Percentiles rank a stretch among this genome's conserved stretches.
Evolutionary conservation across 2,888 invertebrate species (phyloP).

Genomic region (Latheticus oryzae): DNA sequence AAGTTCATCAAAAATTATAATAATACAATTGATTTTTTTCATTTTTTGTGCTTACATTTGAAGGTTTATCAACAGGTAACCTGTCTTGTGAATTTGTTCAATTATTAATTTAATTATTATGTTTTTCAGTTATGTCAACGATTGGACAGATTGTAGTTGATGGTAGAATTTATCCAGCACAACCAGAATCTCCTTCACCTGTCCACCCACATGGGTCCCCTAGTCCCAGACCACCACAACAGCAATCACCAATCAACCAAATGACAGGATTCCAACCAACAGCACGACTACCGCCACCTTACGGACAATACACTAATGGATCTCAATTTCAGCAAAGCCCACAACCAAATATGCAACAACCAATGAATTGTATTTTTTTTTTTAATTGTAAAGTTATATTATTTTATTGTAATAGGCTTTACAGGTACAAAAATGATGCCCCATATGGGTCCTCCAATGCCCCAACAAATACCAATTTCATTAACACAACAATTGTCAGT

Average conservation of each 20-base stretch:
- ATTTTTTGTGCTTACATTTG: slow-evolving; percentile 48
- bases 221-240: slow-evolving; percentile 63
- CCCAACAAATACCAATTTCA: slow-evolving; percentile 47
- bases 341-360: slow-evolving; percentile 45
- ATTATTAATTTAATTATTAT: slow-evolving; percentile 1
- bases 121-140: slow-evolving; percentile 74
- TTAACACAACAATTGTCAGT: slow-evolving; percentile 59
- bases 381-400: background rate
- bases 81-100: slow-evolving; percentile 23
- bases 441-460: slow-evolving; percentile 44
- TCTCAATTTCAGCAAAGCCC: slow-evolving; percentile 40
- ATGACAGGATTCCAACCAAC: slow-evolving; percentile 51
- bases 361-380: background rate
- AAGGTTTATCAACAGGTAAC: slow-evolving; percentile 61
- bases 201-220: slow-evolving; percentile 60
- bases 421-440: slow-evolving; percentile 42
- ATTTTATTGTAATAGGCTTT: background rate
- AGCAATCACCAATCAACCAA: slow-evolving; percentile 57
- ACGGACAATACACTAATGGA: slow-evolving; percentile 21
- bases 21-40: slow-evolving; percentile 24
- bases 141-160: slow-evolving; percentile 87
- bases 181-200: slow-evolving; percentile 64
- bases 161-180: slow-evolving; percentile 79
- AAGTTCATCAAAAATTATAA: slow-evolving; percentile 18
- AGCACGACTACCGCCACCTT: slow-evolving; percentile 39